Evolutionary conservation across 1,140 invertebrate genomes (phyloP), one percentile per base, ranked within the genome.

Genomic region (Drosophila jambulina): DNA sequence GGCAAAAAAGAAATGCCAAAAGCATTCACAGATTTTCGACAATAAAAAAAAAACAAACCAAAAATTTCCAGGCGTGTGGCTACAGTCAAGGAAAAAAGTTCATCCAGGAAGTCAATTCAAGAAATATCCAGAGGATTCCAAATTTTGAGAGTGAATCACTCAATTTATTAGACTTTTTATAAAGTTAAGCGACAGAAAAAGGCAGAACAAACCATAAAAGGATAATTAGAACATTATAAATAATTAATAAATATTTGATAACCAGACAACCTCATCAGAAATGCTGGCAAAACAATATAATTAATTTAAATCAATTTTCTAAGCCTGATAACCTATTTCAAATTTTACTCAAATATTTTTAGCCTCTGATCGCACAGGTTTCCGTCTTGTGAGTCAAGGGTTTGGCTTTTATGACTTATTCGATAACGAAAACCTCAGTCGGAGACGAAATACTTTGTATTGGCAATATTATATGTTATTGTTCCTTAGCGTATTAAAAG

Each of bases 1-100:
- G 13, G 25, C 36, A 40, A 60, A 32, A 21, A 51, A 43, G 21
- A 74, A 61, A 46, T 38, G 27, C 42, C 49, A 9, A 56, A 70
- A 54, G 40, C 43, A 25, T 58, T 71, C 25, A 80, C 78, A 64
- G 63, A 75, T 81, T 81, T 61, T 48, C 8, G 43, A 29, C 36
- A 58, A 51, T 49, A 46, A 42, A 64, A 51, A 45, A 57, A 60
- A 62, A 67, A 49, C 36, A 36, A 46, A 51, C 21, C 38, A 61
- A 85, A 74, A 75, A 23, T 72, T 84, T 84, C 72, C 82, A 84
- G 65, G 65, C 74, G 59, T 53, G 49, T 38, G 54, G 12, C 23
- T 13, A 46, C 60, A 65, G 27, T 9, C 82, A 46, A 42, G 6
- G 43, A 12, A 70, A 85, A 85, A 78, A 59, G 59, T 81, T 85